Conservation (phyloP, 2,888 invertebrate species). For the Allophyes oxyacanthae region DNA sequence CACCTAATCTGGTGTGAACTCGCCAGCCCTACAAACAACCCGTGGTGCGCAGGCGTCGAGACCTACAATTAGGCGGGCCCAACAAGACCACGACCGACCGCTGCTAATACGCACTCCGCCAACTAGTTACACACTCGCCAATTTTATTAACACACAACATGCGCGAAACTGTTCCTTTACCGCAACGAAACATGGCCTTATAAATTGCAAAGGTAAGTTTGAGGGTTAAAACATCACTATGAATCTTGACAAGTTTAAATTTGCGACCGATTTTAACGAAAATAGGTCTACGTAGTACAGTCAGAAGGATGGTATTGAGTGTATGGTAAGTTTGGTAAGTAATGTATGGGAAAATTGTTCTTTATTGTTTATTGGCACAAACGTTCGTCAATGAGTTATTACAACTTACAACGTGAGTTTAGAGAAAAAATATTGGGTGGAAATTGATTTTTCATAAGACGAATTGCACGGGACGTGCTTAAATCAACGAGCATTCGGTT, state of each 20-base stretch:
- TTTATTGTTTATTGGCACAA: slow-evolving; percentile 84
- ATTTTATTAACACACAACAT: slow-evolving; percentile 34
- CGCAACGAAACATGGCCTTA: slow-evolving; percentile 38
- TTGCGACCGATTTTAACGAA: slow-evolving; percentile 38
- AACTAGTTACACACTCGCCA: slow-evolving; percentile 77
- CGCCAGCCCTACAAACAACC: slow-evolving; percentile 74
- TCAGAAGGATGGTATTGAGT: slow-evolving; percentile 18
- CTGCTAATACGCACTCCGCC: slow-evolving; percentile 83
- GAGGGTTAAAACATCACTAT: slow-evolving; percentile 72
- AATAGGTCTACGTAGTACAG: slow-evolving; percentile 37
- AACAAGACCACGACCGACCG: slow-evolving; percentile 75
- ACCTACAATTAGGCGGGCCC: slow-evolving; percentile 86
- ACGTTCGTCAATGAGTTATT: slow-evolving; percentile 74
- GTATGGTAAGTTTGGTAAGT: slow-evolving; percentile 36
- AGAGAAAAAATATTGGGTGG: slow-evolving; percentile 75
- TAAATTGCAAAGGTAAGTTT: slow-evolving; percentile 51
- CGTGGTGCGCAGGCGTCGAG: slow-evolving; percentile 83
- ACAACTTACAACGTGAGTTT: slow-evolving; percentile 63
- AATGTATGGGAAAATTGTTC: slow-evolving; percentile 74
- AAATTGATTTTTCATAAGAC: slow-evolving; percentile 75
- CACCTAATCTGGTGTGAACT: neutral
- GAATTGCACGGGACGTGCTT: slow-evolving; percentile 37
- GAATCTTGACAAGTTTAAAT: slow-evolving; percentile 59
- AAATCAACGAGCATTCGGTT: slow-evolving; percentile 34
- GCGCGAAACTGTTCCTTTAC: slow-evolving; percentile 53